Evolutionary conservation across 1,140 invertebrate genomes (phyloP).

Genomic region (Pogonognathellus flavescens): DNA sequence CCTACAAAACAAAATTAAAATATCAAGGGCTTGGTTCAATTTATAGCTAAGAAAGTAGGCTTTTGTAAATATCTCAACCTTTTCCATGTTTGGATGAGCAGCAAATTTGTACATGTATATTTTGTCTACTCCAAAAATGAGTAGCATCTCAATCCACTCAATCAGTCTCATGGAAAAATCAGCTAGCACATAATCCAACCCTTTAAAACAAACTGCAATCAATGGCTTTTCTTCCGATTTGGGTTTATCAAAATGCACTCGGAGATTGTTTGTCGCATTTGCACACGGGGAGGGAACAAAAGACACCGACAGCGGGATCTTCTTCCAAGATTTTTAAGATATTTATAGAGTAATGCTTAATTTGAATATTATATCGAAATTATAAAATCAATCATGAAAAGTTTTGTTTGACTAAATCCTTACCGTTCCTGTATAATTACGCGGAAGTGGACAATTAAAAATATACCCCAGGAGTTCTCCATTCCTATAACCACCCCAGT

Average conservation of each 20-base stretch:
- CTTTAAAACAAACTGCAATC: constrained; percentile 76
- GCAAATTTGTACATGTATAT: constrained; percentile 73
- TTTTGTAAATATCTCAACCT: constrained; percentile 58
- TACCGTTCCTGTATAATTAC: not conserved
- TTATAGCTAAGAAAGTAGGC: too few relatives aligned
- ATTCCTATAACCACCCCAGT: not conserved
- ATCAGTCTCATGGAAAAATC: too few relatives aligned
- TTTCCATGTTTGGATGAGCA: constrained; percentile 71
- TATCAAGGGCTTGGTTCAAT: too few relatives aligned
- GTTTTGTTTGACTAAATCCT: not conserved
- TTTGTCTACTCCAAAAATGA: constrained; percentile 72
- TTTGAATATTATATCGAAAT: not conserved
- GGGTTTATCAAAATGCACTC: constrained; percentile 66
- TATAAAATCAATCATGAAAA: not conserved
- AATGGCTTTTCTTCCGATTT: constrained; percentile 68
- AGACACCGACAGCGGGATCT: constrained; percentile 53
- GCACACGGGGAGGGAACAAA: constrained; percentile 38
- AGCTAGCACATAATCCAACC: constrained; percentile 72
- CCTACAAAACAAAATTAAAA: too few relatives aligned
- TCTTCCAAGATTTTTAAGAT: not conserved
- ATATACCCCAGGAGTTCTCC: constrained; percentile 15
- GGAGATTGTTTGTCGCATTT: constrained; percentile 56
- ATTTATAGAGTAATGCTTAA: too few relatives aligned
- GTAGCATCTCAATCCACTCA: constrained; percentile 72
- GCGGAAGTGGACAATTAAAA: not conserved